Evolutionary conservation across 37 sponge, comb jelly and placozoan species (phyloP), one percentile per base, ranked within the genome.

Genomic region (Corticium candelabrum): DNA sequence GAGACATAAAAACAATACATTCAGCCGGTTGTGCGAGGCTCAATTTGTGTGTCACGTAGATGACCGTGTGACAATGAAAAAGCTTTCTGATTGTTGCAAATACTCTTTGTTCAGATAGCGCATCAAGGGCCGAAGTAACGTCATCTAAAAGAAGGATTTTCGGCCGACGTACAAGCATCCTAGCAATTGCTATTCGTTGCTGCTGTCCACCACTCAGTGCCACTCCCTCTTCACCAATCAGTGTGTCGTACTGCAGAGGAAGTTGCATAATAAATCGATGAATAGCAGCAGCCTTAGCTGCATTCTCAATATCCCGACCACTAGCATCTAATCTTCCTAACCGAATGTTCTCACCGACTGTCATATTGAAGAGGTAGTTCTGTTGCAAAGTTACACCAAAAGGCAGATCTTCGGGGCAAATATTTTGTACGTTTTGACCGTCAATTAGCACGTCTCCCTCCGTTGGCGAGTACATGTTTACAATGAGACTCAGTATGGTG

Each of bases 401-500:
- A 11, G 62, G 62, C 62, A 50, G 11, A 27, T 50, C 62, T 11
- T 21, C 62, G 62, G 62, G 62, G 15, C 36, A 38, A 38, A 43
- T 37, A 11, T 41, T 38, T 36, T 30, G 34, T 30, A 84, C 7
- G 34, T 69, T 40, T 37, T 37, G 30, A 27, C 81, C 84, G 0
- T 70, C 50, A 15, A 89, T 36, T 11, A 75, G 11, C 69, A 86
- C 79, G 1, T 38, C 40, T 7, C 90, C 90, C 35, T 68, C 30
- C 0, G 76, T 83, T 0, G 90, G 90, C 11, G 31, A n/a, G 68
- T 76, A 74, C 80, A 86, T 34, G 40, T 82, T 68, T 39, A 83
- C 39, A 38, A 86, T 40, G 0, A 89, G 40, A 34, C 69, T 86
- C 34, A 89, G 81, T 1, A 89, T 62, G 7, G 90, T 86, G 41